phyloP scores from a whole-genome alignment of 2,888 invertebrate genomes.

The Sinhomidia bicolor region DNA sequence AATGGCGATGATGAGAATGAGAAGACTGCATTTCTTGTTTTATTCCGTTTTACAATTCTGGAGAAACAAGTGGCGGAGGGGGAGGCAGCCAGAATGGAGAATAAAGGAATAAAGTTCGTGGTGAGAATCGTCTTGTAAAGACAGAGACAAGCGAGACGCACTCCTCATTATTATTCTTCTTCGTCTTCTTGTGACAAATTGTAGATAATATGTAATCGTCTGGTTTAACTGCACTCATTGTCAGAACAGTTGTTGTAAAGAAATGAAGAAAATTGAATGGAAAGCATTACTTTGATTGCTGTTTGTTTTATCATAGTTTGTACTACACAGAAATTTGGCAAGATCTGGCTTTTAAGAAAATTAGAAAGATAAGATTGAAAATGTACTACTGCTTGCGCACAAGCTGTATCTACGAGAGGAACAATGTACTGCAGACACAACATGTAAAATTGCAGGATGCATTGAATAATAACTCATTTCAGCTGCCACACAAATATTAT shows the following conservation, averaged over 20 bases:
- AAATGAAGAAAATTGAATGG: neutral
- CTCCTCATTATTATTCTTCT: neutral
- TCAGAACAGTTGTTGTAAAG: conserved; percentile 16
- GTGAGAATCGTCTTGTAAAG: neutral
- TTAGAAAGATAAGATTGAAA: neutral
- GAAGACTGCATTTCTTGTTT: conserved; percentile 17
- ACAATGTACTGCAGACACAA: no score
- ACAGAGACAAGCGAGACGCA: neutral
- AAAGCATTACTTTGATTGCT: neutral
- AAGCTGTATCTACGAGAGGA: no score
- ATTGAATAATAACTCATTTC: no score
- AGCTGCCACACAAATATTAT: neutral
- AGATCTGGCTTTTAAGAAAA: neutral
- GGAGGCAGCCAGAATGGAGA: neutral
- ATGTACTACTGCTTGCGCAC: no score
- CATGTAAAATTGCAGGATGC: no score
- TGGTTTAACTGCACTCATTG: no score
- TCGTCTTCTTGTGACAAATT: conserved; percentile 49
- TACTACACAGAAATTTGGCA: no score
- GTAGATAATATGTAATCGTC: conserved; percentile 35
- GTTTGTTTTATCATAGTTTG: neutral
- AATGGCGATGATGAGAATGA: conserved; percentile 23
- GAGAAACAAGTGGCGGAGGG: neutral
- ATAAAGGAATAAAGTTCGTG: neutral
- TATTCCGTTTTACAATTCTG: neutral